These are phyloP conservation scores for Catonia carolina DNA, from an alignment of 2,888 invertebrate genomes.

Conservation along the genomic window DNA sequence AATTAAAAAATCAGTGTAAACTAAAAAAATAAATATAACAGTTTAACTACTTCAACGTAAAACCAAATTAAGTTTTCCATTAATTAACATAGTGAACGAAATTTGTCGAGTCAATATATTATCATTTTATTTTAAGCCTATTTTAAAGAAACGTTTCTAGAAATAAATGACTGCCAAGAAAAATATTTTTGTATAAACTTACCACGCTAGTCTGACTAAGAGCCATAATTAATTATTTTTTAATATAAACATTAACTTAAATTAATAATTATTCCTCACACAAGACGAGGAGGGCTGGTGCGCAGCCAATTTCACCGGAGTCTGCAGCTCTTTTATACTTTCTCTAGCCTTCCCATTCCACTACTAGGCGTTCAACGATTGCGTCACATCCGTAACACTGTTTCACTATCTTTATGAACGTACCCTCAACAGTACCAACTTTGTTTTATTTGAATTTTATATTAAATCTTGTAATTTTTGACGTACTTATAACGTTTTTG, in stretches of 20 bases:
- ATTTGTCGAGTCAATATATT: neutral
- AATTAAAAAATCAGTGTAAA: no score
- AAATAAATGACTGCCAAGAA: neutral
- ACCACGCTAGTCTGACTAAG: slow-evolving; percentile 29
- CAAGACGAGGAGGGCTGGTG: slow-evolving; percentile 26
- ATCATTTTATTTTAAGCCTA: slow-evolving; percentile 1
- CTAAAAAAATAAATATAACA: no score
- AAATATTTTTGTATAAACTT: slow-evolving; percentile 19
- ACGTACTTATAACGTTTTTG: no score
- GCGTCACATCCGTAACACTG: no score
- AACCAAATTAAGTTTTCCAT: no score
- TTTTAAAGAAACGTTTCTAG: neutral
- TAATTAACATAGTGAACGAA: no score
- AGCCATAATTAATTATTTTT: slow-evolving; percentile 22
- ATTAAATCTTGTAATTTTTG: no score
- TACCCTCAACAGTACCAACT: no score
- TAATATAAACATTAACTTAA: neutral
- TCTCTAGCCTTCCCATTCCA: slow-evolving; percentile 31
- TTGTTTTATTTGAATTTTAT: no score
- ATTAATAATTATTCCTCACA: slow-evolving; percentile 12
- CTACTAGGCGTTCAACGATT: neutral
- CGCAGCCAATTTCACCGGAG: slow-evolving; percentile 28
- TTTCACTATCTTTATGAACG: no score
- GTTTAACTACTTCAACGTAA: no score
- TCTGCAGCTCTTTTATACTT: slow-evolving; percentile 34